These are phyloP conservation scores for Linepithema humile DNA, from an alignment of 1,140 invertebrate species.

Conservation along the genomic window DNA sequence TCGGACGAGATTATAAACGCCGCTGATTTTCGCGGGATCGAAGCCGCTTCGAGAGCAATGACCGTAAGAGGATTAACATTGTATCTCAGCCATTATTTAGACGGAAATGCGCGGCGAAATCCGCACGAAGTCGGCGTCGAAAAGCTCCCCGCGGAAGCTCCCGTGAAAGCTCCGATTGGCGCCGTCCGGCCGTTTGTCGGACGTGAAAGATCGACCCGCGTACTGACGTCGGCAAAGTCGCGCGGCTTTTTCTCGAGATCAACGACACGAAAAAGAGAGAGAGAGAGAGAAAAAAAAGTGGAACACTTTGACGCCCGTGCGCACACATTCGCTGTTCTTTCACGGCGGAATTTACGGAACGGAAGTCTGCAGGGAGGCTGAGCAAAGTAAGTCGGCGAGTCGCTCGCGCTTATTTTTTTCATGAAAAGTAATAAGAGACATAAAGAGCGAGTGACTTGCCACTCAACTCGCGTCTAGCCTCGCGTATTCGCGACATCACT, in stretches of 20 bases:
- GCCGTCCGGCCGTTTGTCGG: background rate
- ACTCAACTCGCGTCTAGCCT: background rate
- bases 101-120: background rate
- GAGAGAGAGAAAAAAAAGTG: background rate
- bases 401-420: background rate
- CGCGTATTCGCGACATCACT: conserved; percentile 30
- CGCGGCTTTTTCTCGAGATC: background rate
- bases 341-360: background rate
- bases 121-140: background rate
- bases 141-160: too few relatives aligned
- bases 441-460: conserved; percentile 6
- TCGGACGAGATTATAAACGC: conserved; percentile 11
- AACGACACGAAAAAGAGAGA: background rate
- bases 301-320: background rate
- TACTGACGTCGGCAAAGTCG: background rate
- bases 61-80: conserved; percentile 13
- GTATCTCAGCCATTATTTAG: conserved; percentile 24
- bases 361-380: background rate
- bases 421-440: conserved; percentile 1
- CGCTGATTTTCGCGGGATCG: conserved; percentile 8
- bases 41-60: background rate
- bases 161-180: background rate
- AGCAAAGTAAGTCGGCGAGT: background rate
- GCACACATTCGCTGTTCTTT: background rate
- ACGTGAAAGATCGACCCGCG: background rate